Evolutionary conservation across 1,140 invertebrate genomes (phyloP), one percentile per base, ranked within the genome.

Genomic region (Saccostrea cuccullata): DNA sequence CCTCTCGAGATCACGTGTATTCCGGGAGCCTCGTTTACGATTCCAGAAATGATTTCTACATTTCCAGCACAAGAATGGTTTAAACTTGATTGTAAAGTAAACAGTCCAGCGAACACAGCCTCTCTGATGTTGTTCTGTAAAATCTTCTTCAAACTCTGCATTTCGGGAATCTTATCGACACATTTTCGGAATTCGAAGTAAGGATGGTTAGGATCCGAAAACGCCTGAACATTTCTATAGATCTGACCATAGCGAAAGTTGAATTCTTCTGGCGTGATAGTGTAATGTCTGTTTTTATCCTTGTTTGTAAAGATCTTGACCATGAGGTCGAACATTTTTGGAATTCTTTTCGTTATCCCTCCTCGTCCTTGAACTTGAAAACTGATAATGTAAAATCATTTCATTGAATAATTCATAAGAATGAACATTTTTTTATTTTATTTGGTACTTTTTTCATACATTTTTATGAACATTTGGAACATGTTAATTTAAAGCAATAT

Each of bases 11-110:
- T 88, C 5, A 92, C 86, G 8, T 67, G 82, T 23, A 92, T 85
- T 4, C 92, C 91, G 3, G 91, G 89, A 70, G 84, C 85, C 4
- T 88, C 89, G 26, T 91, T 83, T 55, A 64, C 82, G 5, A 17
- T 26, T 23, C 89, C 89, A 47, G 88, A 89, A 36, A 89, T 64
- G 0, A 93, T 86, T 70, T 90, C 90, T n/a, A 87, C 91, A 73
- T 89, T 92, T 67, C 90, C 90, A 8, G 83, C 86, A 64, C 92
- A 93, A 4, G 90, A 91, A 83, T 93, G 92, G 70, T 92, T 92
- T 70, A 93, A 82, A 56, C 90, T 90, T 23, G 91, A 88, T 26
- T 91, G 91, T 36, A 93, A 20, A 13, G 90, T 82, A 88, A 93
- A 93, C 12, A 93, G 73, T 17, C 92, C 92, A 17, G 90, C 91